These are phyloP conservation scores for Rhagoletis zephyria DNA, from an alignment of 1,140 invertebrate genomes.

Conservation along the genomic window DNA sequence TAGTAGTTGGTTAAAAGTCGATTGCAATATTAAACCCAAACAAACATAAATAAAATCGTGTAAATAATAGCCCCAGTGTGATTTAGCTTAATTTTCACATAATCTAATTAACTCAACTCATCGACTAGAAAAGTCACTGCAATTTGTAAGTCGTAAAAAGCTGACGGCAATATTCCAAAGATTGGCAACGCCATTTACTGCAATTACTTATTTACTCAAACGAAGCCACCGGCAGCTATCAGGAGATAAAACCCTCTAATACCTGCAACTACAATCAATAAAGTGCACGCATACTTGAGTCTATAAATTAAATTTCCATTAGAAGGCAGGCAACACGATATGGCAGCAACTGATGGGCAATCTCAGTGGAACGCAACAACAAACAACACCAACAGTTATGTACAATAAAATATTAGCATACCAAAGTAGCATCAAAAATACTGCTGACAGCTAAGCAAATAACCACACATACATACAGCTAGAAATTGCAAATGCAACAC, in stretches of 20 bases:
- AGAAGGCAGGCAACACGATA: not conserved
- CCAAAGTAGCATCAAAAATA: not conserved
- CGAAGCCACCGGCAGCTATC: not conserved
- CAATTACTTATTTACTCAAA: not conserved
- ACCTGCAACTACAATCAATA: conserved; percentile 64
- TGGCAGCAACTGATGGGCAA: not conserved
- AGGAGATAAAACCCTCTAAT: not conserved
- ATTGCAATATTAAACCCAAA: too few relatives aligned
- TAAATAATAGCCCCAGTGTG: too few relatives aligned
- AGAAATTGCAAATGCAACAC: not conserved
- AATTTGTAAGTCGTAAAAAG: too few relatives aligned
- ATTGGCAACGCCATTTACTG: not conserved
- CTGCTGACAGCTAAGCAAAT: not conserved
- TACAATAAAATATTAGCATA: not conserved
- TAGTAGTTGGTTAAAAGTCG: too few relatives aligned
- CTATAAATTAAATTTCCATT: conserved; percentile 71
- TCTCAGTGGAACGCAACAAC: not conserved
- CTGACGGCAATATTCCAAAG: too few relatives aligned
- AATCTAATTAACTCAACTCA: too few relatives aligned
- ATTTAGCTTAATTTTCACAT: too few relatives aligned
- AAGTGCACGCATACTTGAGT: conserved; percentile 70
- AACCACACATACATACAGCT: not conserved
- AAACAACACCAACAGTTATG: not conserved
- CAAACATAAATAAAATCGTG: too few relatives aligned
- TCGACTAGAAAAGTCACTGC: too few relatives aligned